Conservation (phyloP, 2,888 invertebrate genomes). For the Uloborus plumipes region DNA sequence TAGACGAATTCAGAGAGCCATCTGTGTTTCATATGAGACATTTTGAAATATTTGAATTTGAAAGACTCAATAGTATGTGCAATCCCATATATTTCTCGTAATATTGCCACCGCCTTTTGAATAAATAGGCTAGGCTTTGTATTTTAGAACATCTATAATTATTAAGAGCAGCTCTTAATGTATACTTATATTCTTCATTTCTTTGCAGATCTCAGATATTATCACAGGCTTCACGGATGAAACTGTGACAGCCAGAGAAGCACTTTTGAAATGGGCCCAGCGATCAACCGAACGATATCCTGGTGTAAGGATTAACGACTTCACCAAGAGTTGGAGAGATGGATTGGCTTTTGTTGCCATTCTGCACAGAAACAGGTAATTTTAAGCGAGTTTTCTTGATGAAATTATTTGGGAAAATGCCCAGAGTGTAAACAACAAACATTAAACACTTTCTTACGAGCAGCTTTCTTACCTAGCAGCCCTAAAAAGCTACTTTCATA, state of each 20-base stretch:
- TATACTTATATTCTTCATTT: background rate
- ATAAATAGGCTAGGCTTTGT: background rate
- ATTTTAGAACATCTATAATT: background rate
- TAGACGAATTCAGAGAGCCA: too few relatives aligned
- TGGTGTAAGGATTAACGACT: slow-evolving; percentile 94
- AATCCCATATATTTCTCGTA: too few relatives aligned
- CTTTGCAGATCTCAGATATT: slow-evolving; percentile 93
- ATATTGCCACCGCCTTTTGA: too few relatives aligned
- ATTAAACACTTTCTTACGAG: background rate
- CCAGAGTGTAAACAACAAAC: background rate
- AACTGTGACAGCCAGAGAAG: slow-evolving; percentile 94
- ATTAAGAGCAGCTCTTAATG: background rate
- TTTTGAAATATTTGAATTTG: too few relatives aligned
- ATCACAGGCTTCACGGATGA: slow-evolving; percentile 77
- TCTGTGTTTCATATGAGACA: too few relatives aligned
- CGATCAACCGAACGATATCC: slow-evolving; percentile 97
- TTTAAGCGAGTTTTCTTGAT: background rate
- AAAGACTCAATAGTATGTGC: too few relatives aligned
- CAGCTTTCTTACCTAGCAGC: too few relatives aligned
- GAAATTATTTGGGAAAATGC: background rate
- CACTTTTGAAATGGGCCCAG: slow-evolving; percentile 96
- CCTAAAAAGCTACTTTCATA: too few relatives aligned
- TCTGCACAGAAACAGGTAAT: slow-evolving; percentile 94
- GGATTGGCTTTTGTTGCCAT: slow-evolving; percentile 98
- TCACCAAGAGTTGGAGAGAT: slow-evolving; percentile 97